Evolutionary conservation across 2,888 invertebrate species (phyloP), one percentile per base, ranked within the genome.

Genomic region (Abrostola tripartita): DNA sequence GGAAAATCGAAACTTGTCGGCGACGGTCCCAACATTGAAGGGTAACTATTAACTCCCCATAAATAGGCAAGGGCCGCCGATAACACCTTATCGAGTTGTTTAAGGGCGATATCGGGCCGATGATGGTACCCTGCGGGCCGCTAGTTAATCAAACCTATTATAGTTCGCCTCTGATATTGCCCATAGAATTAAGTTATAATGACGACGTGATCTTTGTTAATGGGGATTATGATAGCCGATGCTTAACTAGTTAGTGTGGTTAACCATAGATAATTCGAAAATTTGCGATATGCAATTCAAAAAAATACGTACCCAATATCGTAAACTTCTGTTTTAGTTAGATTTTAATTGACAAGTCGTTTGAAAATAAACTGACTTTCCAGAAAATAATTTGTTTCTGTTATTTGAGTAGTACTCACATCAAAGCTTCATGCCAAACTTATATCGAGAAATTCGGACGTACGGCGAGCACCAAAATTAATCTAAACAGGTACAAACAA

Each of bases 81-180:
- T 92, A 92, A 87, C 91, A 89, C 90, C 87, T 91, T 92, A 92
- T 92, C 93, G 90, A 88, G 88, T 86, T 88, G 90, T 90, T 78
- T 89, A 88, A 86, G 88, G 84, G 88, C 87, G 88, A 90, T 92
- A 92, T 92, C 90, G 90, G 89, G 38, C 87, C 87, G 85, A 88
- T 90, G 87, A 91, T 90, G 87, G 89, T 85, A 84, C 85, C 91
- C 89, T 85, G 87, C 85, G 89, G 90, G 85, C 79, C 62, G 64
- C 75, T 82, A 84, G 85, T 88, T 90, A 85, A 89, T 91, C 88
- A 88, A 86, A 86, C 84, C 87, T 85, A 88, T 89, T 88, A 88
- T 72, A 74, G 78, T 73, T 77, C 44, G 54, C 69, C 55, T 75
- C 77, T 55, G 66, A 72, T 68, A 74, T 76, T 72, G 55, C 68